phyloP scores from a whole-genome alignment of 2,113 vertebrate species.

The Phyllostomus discolor region DNA sequence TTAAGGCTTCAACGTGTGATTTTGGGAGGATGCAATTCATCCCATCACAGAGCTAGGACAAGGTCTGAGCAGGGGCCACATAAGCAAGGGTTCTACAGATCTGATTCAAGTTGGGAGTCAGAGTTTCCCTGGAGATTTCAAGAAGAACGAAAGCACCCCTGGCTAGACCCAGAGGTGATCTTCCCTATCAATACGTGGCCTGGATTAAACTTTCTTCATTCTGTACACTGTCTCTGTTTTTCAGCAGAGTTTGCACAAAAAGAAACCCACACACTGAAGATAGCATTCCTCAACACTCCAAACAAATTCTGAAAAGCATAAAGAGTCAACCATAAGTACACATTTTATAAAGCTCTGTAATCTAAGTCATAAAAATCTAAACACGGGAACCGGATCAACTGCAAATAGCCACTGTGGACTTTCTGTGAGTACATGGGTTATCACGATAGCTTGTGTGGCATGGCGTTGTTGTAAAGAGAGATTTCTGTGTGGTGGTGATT shows the following conservation, averaged over 20 bases:
- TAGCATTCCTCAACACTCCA: constrained; percentile 34
- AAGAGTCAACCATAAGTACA: constrained; percentile 59
- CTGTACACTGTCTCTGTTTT: neutral
- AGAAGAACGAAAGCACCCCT: neutral
- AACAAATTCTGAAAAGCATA: constrained; percentile 44
- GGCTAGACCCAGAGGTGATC: neutral
- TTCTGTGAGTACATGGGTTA: constrained; percentile 16
- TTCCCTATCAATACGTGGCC: neutral
- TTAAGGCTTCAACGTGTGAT: neutral
- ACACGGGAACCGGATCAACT: constrained; percentile 27
- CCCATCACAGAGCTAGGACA: neutral
- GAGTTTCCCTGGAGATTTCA: neutral
- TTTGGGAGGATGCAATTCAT: neutral
- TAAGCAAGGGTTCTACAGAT: neutral
- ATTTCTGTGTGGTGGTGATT: constrained; percentile 26
- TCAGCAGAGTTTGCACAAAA: constrained; percentile 51
- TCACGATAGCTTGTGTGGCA: neutral
- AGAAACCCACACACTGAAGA: constrained; percentile 27
- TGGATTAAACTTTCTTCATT: neutral
- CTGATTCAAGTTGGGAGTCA: neutral
- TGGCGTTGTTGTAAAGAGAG: constrained; percentile 11
- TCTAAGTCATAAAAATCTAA: constrained; percentile 53
- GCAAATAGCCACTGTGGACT: constrained; percentile 52
- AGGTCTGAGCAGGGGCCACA: neutral
- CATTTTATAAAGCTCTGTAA: constrained; percentile 53